Evolutionary conservation across 2,888 invertebrate species (phyloP).

Genomic region (Tipula helvola): DNA sequence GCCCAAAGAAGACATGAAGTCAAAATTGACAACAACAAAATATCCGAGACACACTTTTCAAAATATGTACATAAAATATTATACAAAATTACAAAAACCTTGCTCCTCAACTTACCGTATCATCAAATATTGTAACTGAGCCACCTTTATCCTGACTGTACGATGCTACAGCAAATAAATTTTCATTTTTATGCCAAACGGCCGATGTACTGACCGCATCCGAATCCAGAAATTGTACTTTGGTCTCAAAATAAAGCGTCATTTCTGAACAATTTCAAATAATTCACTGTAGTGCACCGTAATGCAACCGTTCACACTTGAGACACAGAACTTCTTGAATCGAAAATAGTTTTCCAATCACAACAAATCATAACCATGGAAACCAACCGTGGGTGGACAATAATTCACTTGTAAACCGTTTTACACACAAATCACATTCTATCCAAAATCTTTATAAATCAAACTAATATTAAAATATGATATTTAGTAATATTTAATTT

Average conservation of each 20-base stretch:
- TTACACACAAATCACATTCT: background rate
- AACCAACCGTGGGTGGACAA: background rate
- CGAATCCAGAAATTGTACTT: conserved; percentile 60
- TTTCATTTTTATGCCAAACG: conserved; percentile 70
- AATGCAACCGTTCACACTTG: background rate
- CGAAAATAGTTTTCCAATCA: background rate
- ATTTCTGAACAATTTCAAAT: conserved; percentile 33
- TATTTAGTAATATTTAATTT: background rate
- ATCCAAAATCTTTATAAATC: background rate
- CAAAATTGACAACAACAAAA: too few relatives aligned
- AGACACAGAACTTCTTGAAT: background rate
- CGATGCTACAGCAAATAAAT: conserved; percentile 73
- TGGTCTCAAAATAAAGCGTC: conserved; percentile 75
- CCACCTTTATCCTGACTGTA: conserved; percentile 83
- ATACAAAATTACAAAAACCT: too few relatives aligned
- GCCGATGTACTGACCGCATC: conserved; percentile 71
- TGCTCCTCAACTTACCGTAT: conserved; percentile 52
- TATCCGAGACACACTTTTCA: too few relatives aligned
- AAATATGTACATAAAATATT: too few relatives aligned
- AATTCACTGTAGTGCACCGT: background rate
- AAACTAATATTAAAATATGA: background rate
- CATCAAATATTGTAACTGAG: conserved; percentile 75
- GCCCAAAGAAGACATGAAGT: too few relatives aligned
- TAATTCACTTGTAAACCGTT: background rate
- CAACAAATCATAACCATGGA: conserved; percentile 6